These are phyloP conservation scores for Branchipolynoe longqiensis DNA, from an alignment of 2,888 invertebrate species.

Conservation along the genomic window DNA sequence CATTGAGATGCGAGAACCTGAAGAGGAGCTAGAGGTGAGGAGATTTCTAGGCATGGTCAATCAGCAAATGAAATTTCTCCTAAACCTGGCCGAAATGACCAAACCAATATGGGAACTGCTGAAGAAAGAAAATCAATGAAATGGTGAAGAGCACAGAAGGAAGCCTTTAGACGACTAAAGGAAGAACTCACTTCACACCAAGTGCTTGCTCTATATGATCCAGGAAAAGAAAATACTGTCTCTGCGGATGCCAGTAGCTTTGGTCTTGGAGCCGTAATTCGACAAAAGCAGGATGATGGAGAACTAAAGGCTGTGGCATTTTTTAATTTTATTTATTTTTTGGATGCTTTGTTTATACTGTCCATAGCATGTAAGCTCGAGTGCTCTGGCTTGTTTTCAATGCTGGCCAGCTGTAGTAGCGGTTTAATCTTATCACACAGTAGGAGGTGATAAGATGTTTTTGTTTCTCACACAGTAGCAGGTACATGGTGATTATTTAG, in stretches of 20 bases:
- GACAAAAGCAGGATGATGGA: conserved; percentile 61
- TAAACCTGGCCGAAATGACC: conserved; percentile 56
- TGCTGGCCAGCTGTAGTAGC: too few relatives aligned
- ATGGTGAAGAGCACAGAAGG: conserved; percentile 63
- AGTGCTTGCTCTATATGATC: conserved; percentile 75
- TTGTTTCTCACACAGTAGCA: too few relatives aligned
- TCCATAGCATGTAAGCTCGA: too few relatives aligned
- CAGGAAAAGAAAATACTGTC: conserved; percentile 66
- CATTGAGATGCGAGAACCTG: conserved; percentile 58
- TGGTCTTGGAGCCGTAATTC: conserved; percentile 75
- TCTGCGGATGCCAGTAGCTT: conserved; percentile 76
- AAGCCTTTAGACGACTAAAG: conserved; percentile 74
- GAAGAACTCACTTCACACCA: conserved; percentile 70
- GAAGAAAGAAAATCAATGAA: conserved; percentile 60
- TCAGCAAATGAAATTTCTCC: conserved; percentile 63
- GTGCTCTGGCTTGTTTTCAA: too few relatives aligned
- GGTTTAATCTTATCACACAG: too few relatives aligned
- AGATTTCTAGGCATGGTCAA: conserved; percentile 66
- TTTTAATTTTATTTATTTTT: too few relatives aligned
- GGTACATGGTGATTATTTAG: too few relatives aligned
- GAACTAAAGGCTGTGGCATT: conserved; percentile 76
- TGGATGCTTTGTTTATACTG: too few relatives aligned
- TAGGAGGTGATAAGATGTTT: too few relatives aligned
- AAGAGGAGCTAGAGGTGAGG: conserved; percentile 56
- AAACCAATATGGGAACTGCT: conserved; percentile 64